Evolutionary conservation across 2,888 invertebrate genomes (phyloP), one percentile per base, ranked within the genome.

Genomic region (Clistopyga incitator): DNA sequence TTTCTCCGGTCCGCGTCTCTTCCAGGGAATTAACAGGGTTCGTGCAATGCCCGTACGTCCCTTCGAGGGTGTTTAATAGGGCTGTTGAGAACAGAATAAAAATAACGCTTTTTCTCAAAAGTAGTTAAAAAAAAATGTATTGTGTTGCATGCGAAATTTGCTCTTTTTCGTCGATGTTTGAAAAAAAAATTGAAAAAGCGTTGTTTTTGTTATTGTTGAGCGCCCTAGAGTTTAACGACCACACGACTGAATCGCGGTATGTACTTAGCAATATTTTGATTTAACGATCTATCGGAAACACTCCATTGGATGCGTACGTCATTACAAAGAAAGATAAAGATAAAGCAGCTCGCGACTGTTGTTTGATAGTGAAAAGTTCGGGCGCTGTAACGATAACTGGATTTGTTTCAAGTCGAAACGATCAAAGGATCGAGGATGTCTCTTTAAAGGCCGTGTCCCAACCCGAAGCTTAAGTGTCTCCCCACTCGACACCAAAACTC

Each of bases 241-340:
- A 54, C 52, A 25, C 70, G 83, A 86, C 82, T 77, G 83, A 84
- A 76, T 84, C 68, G 65, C 78, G 81, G 8, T 83, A 77, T 78
- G 82, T 86, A 84, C 85, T 86, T 87, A 86, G 85, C 77, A 83
- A 85, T 88, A 88, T 84, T 84, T 82, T 87, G 81, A 75, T 88
- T 87, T 78, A 83, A 71, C 52, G 18, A 50, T 70, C 45, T 50
- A 42, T 70, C 70, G 59, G n/a, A 25, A 59, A 47, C 25, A 59
- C 29, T 59, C 29, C 34, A 15, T 59, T 59, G 29, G 29, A 29
- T 34, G 59, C 59, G 59, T 59, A 23, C 15, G 25, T 59, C 25
- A 29, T 11, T 23, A 34, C 6, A 29, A 34, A 15, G 11, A 54
- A 54, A 23, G 1, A 1, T 3, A 54, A 23, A 8, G 23, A 54